phyloP scores from a whole-genome alignment of 2,888 invertebrate genomes.

The Nemotelus nigrinus region DNA sequence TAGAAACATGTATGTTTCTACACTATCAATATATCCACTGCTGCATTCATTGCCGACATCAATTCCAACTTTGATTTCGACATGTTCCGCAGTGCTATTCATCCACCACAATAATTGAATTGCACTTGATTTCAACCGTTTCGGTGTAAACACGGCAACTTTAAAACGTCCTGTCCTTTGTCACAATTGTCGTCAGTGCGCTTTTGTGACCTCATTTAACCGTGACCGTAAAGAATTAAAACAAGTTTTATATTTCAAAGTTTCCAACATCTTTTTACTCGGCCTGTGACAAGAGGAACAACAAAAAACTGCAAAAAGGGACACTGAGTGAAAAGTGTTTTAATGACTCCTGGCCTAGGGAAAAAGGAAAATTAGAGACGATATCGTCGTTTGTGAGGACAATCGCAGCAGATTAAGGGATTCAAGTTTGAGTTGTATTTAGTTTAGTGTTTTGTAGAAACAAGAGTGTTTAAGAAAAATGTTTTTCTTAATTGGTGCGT shows the following conservation, averaged over 20 bases:
- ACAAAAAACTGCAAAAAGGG: neutral
- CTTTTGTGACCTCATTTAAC: conserved; percentile 38
- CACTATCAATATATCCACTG: too few relatives aligned
- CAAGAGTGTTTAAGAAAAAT: too few relatives aligned
- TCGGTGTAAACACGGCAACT: conserved; percentile 10
- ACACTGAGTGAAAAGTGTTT: neutral
- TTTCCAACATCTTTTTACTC: too few relatives aligned
- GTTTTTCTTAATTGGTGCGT: too few relatives aligned
- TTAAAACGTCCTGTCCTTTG: conserved; percentile 41
- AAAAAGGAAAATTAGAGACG: neutral
- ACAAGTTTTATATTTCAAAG: conserved; percentile 29
- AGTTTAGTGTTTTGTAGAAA: neutral
- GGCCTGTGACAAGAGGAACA: too few relatives aligned
- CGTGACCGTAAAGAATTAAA: conserved; percentile 39
- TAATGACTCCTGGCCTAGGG: neutral
- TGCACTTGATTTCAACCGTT: conserved; percentile 20
- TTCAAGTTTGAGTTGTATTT: neutral
- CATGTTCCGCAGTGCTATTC: neutral
- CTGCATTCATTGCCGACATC: neutral
- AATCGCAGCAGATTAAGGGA: conserved; percentile 30
- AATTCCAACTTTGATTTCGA: conserved; percentile 5
- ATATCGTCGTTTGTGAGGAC: neutral
- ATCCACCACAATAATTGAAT: conserved; percentile 18
- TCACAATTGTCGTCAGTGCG: conserved; percentile 14
- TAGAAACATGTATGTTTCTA: too few relatives aligned